Evolutionary conservation across 2,888 invertebrate genomes (phyloP).

Genomic region (Chromoteleia sp.): DNA sequence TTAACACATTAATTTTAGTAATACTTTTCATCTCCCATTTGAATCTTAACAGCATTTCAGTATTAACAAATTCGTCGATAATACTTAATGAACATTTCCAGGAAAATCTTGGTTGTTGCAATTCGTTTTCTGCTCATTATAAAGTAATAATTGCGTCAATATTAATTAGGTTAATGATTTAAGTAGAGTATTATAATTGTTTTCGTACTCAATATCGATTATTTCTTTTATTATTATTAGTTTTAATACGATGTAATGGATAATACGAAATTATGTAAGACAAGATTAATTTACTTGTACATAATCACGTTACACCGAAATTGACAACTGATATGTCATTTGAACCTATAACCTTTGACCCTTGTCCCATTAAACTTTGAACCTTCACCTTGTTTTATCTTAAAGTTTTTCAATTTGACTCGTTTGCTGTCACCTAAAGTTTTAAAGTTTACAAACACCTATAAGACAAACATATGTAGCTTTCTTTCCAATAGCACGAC

Average conservation of each 20-base stretch:
- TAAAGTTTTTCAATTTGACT: slow-evolving; percentile 43
- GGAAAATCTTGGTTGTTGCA: no score
- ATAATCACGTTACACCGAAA: slow-evolving; percentile 29
- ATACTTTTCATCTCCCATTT: slow-evolving; percentile 7
- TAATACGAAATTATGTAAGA: neutral
- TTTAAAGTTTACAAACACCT: slow-evolving; percentile 33
- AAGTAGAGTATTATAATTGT: no score
- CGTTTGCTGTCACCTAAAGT: slow-evolving; percentile 34
- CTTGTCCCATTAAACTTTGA: slow-evolving; percentile 36
- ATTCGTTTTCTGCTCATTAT: no score
- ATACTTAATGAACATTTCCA: no score
- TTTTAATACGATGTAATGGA: no score
- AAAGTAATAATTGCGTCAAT: no score
- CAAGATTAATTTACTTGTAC: slow-evolving; percentile 3
- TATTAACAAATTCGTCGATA: no score
- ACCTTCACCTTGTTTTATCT: slow-evolving; percentile 34
- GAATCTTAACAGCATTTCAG: no score
- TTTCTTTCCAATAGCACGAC: slow-evolving; percentile 18
- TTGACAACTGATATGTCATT: slow-evolving; percentile 48
- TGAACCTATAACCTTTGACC: slow-evolving; percentile 36
- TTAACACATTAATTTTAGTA: neutral
- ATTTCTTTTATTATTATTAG: neutral
- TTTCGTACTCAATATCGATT: no score
- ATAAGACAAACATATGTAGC: slow-evolving; percentile 26
- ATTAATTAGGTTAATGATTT: no score